phyloP scores from a whole-genome alignment of 2,113 vertebrate species.

The Guaruba guarouba region DNA sequence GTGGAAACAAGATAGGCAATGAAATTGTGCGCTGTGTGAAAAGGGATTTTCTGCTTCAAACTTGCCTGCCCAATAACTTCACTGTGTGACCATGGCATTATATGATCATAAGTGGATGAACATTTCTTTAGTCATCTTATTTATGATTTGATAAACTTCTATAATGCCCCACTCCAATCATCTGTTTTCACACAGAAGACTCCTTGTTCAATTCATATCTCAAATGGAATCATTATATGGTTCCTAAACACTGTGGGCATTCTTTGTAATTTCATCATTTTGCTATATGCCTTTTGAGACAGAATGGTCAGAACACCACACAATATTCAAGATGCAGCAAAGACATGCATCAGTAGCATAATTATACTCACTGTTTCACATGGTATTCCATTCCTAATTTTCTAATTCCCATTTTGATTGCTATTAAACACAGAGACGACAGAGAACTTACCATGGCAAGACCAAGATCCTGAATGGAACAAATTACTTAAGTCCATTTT shows the following conservation, averaged over 20 bases:
- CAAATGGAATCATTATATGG: not conserved
- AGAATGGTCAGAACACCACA: not conserved
- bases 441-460: not conserved
- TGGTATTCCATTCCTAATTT: not conserved
- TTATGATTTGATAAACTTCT: not conserved
- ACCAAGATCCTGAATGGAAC: not conserved
- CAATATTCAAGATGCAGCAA: not conserved
- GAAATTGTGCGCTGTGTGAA: not conserved
- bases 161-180: not conserved
- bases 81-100: not conserved
- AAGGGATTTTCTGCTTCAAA: not conserved
- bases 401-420: not conserved
- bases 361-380: not conserved
- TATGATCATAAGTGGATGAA: not conserved
- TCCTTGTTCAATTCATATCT: not conserved
- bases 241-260: not conserved
- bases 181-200: not conserved
- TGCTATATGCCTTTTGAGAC: not conserved
- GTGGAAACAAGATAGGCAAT: not conserved
- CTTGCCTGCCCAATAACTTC: not conserved
- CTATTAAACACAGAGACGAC: not conserved
- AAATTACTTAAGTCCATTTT: not conserved
- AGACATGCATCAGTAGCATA: not conserved
- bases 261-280: not conserved
- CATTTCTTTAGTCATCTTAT: not conserved